Percentiles rank a stretch among this genome's conserved stretches.
These are phyloP conservation scores for Callocephalon fimbriatum DNA, from an alignment of 2,113 vertebrate genomes.

Conservation along the genomic window DNA sequence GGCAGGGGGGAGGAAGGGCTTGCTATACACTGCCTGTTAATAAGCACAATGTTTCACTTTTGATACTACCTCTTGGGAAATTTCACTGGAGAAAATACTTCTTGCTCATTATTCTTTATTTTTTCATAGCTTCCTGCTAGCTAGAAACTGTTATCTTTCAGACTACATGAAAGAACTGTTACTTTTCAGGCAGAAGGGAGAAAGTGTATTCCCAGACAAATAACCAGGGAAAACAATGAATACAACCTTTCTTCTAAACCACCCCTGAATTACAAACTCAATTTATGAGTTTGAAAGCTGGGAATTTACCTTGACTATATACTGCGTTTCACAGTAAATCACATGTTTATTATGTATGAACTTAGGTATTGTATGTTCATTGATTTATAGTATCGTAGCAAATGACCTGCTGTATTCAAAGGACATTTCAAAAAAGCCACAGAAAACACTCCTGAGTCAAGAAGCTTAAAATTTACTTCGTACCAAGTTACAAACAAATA, in stretches of 20 bases:
- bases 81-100: not conserved
- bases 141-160: slow-evolving; percentile 26
- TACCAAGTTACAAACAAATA: not conserved
- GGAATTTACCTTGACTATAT: not conserved
- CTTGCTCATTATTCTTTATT: slow-evolving; percentile 37
- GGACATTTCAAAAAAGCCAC: not conserved
- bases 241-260: slow-evolving; percentile 1
- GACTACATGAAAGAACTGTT: slow-evolving; percentile 30
- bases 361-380: not conserved
- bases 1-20: not conserved
- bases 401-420: not conserved
- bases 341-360: not conserved
- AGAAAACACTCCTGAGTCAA: not conserved
- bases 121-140: slow-evolving; percentile 4
- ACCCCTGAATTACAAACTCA: slow-evolving; percentile 18
- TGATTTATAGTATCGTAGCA: not conserved
- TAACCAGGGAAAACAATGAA: slow-evolving; percentile 31
- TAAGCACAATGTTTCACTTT: slow-evolving; percentile 35
- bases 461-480: not conserved
- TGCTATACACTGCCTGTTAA: slow-evolving; percentile 20
- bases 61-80: slow-evolving; percentile 42
- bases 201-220: slow-evolving; percentile 43
- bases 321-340: not conserved
- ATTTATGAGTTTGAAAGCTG: slow-evolving; percentile 24
- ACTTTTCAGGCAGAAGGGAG: slow-evolving; percentile 28